Percentiles rank a stretch among this genome's conserved stretches.
Conservation (phyloP, 2,113 vertebrate species). For the Chaetura pelagica region DNA sequence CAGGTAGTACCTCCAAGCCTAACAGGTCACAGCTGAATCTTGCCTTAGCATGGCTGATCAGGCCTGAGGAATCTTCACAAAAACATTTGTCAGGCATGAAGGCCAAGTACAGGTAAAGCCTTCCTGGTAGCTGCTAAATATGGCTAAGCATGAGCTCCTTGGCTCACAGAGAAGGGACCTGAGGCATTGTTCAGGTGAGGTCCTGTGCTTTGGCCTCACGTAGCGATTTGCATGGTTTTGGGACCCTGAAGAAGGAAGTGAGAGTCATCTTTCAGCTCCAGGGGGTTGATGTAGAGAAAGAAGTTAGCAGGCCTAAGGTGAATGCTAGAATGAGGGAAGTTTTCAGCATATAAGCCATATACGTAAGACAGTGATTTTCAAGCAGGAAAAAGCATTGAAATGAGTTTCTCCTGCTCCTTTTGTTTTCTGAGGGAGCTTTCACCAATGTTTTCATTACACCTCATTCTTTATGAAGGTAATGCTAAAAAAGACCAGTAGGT, state of each 20-base stretch:
- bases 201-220: background rate
- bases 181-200: background rate
- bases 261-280: background rate
- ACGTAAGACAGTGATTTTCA: background rate
- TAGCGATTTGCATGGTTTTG: background rate
- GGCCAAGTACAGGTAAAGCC: background rate
- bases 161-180: background rate
- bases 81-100: background rate
- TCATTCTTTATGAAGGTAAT: background rate
- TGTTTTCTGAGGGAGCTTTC: background rate
- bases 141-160: background rate
- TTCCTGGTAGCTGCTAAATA: slow-evolving; percentile 16
- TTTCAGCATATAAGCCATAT: background rate
- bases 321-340: background rate
- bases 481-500: background rate
- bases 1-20: background rate
- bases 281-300: background rate
- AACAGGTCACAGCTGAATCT: background rate
- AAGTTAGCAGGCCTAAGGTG: background rate
- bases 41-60: background rate
- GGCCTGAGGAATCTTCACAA: background rate
- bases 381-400: background rate
- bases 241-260: background rate
- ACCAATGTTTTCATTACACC: background rate
- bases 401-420: background rate